phyloP scores from a whole-genome alignment of 2,888 invertebrate species.

The Pomacea canaliculata region DNA sequence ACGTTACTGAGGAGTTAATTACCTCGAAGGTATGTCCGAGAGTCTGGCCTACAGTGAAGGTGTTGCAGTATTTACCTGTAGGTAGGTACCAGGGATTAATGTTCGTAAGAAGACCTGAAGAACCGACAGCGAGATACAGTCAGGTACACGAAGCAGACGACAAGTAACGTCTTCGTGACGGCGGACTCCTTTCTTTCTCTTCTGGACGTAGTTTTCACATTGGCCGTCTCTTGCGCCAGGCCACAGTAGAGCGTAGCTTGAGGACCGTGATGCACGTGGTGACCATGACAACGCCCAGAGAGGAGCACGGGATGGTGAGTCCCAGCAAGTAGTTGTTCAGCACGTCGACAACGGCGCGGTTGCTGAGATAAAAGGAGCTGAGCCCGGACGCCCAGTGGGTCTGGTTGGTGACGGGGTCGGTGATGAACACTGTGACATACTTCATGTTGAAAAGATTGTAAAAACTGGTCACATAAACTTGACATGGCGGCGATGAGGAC shows the following conservation, averaged over 20 bases:
- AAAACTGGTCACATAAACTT: no score
- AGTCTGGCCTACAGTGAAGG: constrained; percentile 13
- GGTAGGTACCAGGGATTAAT: constrained; percentile 13
- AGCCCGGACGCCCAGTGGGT: neutral
- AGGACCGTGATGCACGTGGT: neutral
- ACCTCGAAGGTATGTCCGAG: constrained; percentile 15
- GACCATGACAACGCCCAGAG: neutral
- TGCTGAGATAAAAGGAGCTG: neutral
- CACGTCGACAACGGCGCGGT: neutral
- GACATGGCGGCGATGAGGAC: neutral
- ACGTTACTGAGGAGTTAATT: constrained; percentile 19
- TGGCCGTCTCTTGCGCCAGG: neutral
- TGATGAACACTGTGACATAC: no score
- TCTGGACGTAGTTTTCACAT: neutral
- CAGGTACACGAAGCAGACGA: constrained; percentile 18
- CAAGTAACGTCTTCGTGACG: constrained; percentile 19
- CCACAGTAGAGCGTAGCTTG: neutral
- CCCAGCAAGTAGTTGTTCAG: neutral
- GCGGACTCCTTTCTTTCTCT: constrained; percentile 10
- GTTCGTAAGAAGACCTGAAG: constrained; percentile 19
- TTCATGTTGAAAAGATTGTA: no score
- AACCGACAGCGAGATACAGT: constrained; percentile 9
- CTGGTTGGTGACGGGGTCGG: neutral
- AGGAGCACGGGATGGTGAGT: neutral
- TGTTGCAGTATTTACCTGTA: constrained; percentile 20